These are phyloP conservation scores for Ophion costatus DNA, from an alignment of 2,888 invertebrate genomes.

Conservation along the genomic window DNA sequence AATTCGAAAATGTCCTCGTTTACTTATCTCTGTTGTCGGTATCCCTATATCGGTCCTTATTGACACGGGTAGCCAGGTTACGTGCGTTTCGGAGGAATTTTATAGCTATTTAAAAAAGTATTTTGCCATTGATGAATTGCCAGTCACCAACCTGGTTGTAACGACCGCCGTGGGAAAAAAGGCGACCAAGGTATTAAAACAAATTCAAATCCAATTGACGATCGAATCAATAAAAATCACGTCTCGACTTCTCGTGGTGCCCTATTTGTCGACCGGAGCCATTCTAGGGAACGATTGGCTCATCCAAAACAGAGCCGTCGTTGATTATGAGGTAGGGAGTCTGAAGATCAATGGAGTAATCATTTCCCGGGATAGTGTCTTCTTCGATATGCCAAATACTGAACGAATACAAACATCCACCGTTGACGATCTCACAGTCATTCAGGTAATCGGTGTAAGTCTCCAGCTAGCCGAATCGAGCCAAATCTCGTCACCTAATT, in stretches of 20 bases:
- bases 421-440: too few relatives aligned
- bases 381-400: too few relatives aligned
- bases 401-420: too few relatives aligned
- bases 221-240: not conserved
- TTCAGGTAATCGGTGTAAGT: too few relatives aligned
- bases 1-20: too few relatives aligned
- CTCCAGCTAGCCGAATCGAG: not conserved
- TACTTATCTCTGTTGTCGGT: too few relatives aligned
- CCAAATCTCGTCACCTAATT: not conserved
- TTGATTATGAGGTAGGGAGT: constrained; percentile 10
- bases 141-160: constrained; percentile 44
- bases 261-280: constrained; percentile 2
- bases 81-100: constrained; percentile 55
- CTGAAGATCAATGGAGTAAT: too few relatives aligned
- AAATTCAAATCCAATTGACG: too few relatives aligned
- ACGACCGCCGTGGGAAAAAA: constrained; percentile 57
- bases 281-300: constrained; percentile 24
- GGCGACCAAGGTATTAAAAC: too few relatives aligned
- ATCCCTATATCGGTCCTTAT: constrained; percentile 21
- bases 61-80: too few relatives aligned
- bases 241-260: constrained; percentile 22
- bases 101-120: not conserved
- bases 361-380: too few relatives aligned
- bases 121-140: constrained; percentile 4
- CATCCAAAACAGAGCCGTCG: not conserved